These are phyloP conservation scores for Pyxicephalus adspersus DNA, from an alignment of 2,113 vertebrate species.

Conservation along the genomic window DNA sequence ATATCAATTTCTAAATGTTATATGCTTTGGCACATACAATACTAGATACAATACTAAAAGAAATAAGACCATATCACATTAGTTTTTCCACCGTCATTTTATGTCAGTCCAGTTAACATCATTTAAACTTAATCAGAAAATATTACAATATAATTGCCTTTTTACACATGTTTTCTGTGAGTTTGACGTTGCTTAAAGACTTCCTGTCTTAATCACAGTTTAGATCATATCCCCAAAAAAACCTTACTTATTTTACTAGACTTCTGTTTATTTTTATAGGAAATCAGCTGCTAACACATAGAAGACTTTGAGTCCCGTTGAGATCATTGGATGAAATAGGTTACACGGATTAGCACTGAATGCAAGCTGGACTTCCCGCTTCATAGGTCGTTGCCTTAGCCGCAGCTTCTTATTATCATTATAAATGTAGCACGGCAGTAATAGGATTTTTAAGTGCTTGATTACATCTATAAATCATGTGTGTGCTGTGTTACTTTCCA, in stretches of 20 bases:
- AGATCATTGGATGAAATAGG: constrained; percentile 38
- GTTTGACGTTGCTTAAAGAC: too few species aligned
- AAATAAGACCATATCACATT: too few species aligned
- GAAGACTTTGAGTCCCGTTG: constrained; percentile 24
- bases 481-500: not conserved
- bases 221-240: not conserved
- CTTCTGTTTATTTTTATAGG: not conserved
- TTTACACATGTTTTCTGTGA: too few species aligned
- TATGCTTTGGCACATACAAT: too few species aligned
- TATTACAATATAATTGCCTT: too few species aligned
- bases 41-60: too few species aligned
- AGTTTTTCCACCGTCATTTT: too few species aligned
- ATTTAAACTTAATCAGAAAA: too few species aligned
- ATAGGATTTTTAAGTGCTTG: constrained; percentile 45
- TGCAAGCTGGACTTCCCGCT: constrained; percentile 5
- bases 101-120: too few species aligned
- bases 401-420: constrained; percentile 41
- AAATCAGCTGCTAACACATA: constrained; percentile 11
- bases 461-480: constrained; percentile 46
- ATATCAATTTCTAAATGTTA: too few species aligned
- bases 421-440: constrained; percentile 31
- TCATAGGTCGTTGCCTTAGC: constrained; percentile 39
- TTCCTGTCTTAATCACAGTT: too few species aligned
- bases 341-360: constrained; percentile 32
- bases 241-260: not conserved